These are phyloP conservation scores for Trachythela sp. DNA, from an alignment of 64 coral and sea anemone genomes.

Conservation along the genomic window DNA sequence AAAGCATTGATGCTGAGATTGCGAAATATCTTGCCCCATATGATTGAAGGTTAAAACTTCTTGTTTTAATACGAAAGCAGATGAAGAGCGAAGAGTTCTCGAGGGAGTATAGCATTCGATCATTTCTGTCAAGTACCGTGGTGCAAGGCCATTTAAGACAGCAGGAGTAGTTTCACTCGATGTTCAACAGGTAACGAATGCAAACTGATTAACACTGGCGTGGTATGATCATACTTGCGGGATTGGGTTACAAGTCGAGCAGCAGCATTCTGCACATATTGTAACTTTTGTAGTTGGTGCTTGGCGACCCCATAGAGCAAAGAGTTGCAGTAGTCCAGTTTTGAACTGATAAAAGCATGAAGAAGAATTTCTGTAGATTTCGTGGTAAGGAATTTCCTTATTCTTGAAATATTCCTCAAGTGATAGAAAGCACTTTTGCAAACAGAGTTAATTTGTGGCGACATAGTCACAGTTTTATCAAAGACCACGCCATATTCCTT, in stretches of 20 bases:
- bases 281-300: too few species aligned
- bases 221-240: too few species aligned
- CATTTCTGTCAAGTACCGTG: constrained; percentile 7
- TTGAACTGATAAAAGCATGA: too few species aligned
- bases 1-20: constrained; percentile 16
- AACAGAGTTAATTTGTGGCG: constrained; percentile 31
- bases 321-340: too few species aligned
- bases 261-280: too few species aligned
- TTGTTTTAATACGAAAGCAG: constrained; percentile 33
- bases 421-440: constrained; percentile 35
- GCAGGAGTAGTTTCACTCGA: constrained; percentile 35
- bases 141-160: constrained; percentile 46
- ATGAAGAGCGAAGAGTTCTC: constrained; percentile 23
- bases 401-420: constrained; percentile 28
- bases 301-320: too few species aligned
- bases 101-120: constrained; percentile 32
- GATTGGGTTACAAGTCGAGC: too few species aligned
- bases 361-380: constrained; percentile 43
- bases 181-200: constrained; percentile 13
- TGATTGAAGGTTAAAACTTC: constrained; percentile 13
- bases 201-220: too few species aligned
- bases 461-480: constrained; percentile 47
- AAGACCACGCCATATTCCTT: constrained; percentile 47
- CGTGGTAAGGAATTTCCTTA: constrained; percentile 52
- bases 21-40: constrained; percentile 13